These are phyloP conservation scores for Fragum fragum DNA, from an alignment of 2,888 invertebrate species.

Conservation along the genomic window DNA sequence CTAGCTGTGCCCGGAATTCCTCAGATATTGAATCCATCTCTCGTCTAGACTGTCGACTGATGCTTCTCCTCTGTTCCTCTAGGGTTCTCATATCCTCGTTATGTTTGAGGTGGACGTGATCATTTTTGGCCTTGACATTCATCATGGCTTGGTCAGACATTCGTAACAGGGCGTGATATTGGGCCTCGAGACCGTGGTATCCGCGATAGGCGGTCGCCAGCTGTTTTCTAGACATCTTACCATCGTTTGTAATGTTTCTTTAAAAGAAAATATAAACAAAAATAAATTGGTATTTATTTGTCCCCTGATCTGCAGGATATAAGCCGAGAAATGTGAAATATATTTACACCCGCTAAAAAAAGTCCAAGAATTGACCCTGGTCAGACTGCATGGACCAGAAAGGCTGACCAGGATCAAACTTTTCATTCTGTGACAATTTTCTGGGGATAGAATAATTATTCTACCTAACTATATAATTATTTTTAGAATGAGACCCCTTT, in stretches of 20 bases:
- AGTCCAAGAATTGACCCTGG: no score
- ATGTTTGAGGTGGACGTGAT: constrained; percentile 46
- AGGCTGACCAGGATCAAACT: no score
- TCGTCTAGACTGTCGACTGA: constrained; percentile 29
- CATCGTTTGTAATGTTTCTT: constrained; percentile 59
- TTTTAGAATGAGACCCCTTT: no score
- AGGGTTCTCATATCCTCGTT: constrained; percentile 54
- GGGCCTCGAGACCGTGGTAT: constrained; percentile 59
- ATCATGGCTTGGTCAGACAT: constrained; percentile 53
- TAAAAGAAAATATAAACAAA: constrained; percentile 1
- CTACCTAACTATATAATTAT: no score
- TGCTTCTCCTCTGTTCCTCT: constrained; percentile 33
- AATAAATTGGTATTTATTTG: no score
- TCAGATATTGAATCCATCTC: constrained; percentile 51
- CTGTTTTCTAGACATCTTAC: constrained; percentile 53
- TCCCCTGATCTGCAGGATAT: no score
- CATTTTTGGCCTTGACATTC: constrained; percentile 46
- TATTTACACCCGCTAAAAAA: no score
- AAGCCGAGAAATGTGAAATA: no score
- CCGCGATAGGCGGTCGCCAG: constrained; percentile 62
- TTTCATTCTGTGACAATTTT: no score
- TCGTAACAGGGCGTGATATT: constrained; percentile 56
- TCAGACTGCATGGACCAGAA: no score
- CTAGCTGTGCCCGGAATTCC: constrained; percentile 61
- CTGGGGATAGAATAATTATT: no score